These are phyloP conservation scores for Trachelus troglodyta DNA, from an alignment of 2,888 invertebrate species.

Conservation along the genomic window DNA sequence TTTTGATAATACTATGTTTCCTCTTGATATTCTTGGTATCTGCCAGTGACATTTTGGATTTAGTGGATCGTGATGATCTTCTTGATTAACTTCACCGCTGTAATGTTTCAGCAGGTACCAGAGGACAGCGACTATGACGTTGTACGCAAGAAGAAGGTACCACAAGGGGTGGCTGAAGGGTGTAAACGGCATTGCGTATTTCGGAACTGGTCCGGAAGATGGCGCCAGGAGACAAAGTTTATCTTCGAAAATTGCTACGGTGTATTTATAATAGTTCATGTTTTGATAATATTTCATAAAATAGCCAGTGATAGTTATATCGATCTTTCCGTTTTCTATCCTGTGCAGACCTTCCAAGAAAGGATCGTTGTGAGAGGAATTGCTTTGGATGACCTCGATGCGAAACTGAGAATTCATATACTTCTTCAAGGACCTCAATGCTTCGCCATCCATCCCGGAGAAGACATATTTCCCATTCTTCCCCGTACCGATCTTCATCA, in stretches of 20 bases:
- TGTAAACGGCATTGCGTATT: constrained; percentile 40
- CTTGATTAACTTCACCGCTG: background rate
- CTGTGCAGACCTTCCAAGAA: constrained; percentile 31
- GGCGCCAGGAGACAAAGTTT: constrained; percentile 43
- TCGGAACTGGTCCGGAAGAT: constrained; percentile 35
- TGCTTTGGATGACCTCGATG: constrained; percentile 16
- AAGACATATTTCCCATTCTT: constrained; percentile 8
- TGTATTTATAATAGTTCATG: constrained; percentile 31
- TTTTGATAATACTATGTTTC: background rate
- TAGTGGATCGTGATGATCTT: background rate
- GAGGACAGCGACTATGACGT: constrained; percentile 32
- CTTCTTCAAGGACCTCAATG: constrained; percentile 31
- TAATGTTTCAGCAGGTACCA: constrained; percentile 34
- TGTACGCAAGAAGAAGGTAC: constrained; percentile 34
- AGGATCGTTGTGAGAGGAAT: constrained; percentile 30
- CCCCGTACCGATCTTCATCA: constrained; percentile 33
- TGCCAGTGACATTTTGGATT: background rate
- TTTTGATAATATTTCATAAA: constrained; percentile 35
- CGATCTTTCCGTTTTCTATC: constrained; percentile 26
- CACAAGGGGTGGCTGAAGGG: constrained; percentile 41
- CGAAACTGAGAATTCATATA: constrained; percentile 33
- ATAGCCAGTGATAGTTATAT: constrained; percentile 39
- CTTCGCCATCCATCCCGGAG: constrained; percentile 32
- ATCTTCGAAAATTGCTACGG: constrained; percentile 35
- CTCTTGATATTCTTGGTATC: background rate